Evolutionary conservation across 2,113 vertebrate genomes (phyloP), one percentile per base, ranked within the genome.

Genomic region (Phaethornis superciliosus): DNA sequence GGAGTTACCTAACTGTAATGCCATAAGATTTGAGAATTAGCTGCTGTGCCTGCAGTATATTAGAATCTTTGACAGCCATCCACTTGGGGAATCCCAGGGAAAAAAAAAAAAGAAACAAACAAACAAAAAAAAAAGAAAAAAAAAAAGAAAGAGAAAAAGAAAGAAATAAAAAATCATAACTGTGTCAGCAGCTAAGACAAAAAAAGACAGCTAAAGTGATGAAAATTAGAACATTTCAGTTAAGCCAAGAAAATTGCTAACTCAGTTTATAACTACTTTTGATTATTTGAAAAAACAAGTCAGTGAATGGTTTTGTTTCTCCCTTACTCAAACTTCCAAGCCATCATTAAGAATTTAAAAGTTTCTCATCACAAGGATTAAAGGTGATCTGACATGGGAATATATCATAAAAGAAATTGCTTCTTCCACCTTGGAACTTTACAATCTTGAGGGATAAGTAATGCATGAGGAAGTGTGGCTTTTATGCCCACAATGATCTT

Each of bases 1-100:
- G 51, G 37, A 60, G 21, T 13, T 81, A 47, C 64, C 60, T 44
- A 55, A 56, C 15, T 40, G 33, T 44, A 26, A 1, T 55, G 60
- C n/a, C n/a, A n/a, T n/a, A n/a, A 96, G 77, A 90, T 92, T 95
- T 93, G 94, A 96, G 96, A 97, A 97, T 93, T 91, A 97, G 96
- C 96, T 90, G 87, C 92, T 94, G 91, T 94, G 93, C 96, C 93
- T 95, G 91, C 92, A 95, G 91, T 93, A 95, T 97, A 94, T 95
- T 96, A 95, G 96, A 97, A 96, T 95, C 96, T 95, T 97, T 94
- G 96, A 97, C 97, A 95, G 96, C 84, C 95, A 96, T 92, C 94
- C 95, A 95, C 96, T 96, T 92, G 96, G 95, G 96, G 93, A 94
- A 96, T 95, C 96, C 96, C 92, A 83, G 85, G 95, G n/a, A n/a